Base-by-base conservation (phyloP, 2,113 vertebrate genomes). In the Mus pahari region DNA sequence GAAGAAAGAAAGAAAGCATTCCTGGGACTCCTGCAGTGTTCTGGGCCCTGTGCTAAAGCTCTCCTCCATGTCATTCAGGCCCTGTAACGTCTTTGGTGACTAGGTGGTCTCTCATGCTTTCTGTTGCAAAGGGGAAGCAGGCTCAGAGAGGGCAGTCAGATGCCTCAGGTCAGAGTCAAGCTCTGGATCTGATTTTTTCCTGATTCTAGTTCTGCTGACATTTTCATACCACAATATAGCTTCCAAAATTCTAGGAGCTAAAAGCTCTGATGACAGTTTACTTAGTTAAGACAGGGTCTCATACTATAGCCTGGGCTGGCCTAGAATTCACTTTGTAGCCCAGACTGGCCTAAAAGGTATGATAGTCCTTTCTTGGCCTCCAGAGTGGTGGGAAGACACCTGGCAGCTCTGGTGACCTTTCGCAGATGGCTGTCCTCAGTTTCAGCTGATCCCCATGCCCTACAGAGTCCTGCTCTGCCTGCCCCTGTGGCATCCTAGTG, bases 101-200 rank as follows among this genome's bases (percentile, higher is more conserved):
- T 95, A 87, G 90, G 93, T 93, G 90, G 92, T 93, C 75, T 91
- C 70, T 94, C 68, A 77, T 89, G 94, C 93, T 91, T 89, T 66
- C 28, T 75, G 60, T 55, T 95, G 89, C 14, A 75, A 82, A 95
- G 90, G 86, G 91, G 92, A 94, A 89, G 73, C 78, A 94, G 94
- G 73, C 86, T 91, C 95, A 97, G 95, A 96, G 94, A 94, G 94
- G 90, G 83, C 77, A 96, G 86, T 97, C 79, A 36, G 75, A 74
- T 90, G 62, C 48, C 87, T 89, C 68, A 89, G 74, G 81, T 82
- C 90, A 75, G 26, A 97, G 70, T 26, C 90, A 95, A 64, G 68
- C 91, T 82, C 66, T 12, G 7, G 91, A 82, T 7, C 16, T 31
- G 50, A 6, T 42, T 74, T 70, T 70, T 82, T 89, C 33, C 36